These are phyloP conservation scores for Hormaphis cornu DNA, from an alignment of 1,140 invertebrate genomes.

Conservation along the genomic window DNA sequence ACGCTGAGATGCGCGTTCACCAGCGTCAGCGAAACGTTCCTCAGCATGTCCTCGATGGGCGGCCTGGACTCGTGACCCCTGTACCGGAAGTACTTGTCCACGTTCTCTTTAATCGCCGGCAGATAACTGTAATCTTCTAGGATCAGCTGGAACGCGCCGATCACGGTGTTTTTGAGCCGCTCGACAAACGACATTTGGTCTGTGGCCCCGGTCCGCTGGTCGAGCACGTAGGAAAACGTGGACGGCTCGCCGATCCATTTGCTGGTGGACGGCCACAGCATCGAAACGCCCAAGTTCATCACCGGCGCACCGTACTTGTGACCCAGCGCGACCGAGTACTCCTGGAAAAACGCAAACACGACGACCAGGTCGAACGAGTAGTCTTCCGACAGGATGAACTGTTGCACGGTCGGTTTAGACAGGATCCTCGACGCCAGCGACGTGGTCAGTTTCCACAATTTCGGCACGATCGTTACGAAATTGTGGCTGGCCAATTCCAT, in stretches of 20 bases:
- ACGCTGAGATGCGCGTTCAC: slow-evolving; percentile 49
- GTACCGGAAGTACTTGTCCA: slow-evolving; percentile 34
- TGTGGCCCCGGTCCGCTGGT: neutral
- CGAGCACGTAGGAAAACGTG: slow-evolving; percentile 33
- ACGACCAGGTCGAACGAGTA: neutral
- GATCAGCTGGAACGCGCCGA: slow-evolving; percentile 3
- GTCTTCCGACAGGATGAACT: neutral
- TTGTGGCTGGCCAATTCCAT: neutral
- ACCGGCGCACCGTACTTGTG: slow-evolving; percentile 35
- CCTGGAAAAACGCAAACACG: slow-evolving; percentile 25
- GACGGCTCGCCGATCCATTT: slow-evolving; percentile 21
- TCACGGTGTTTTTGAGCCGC: slow-evolving; percentile 38
- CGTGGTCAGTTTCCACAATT: neutral
- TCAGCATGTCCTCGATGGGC: slow-evolving; percentile 37
- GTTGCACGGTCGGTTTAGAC: neutral
- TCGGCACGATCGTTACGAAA: neutral
- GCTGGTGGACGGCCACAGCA: slow-evolving; percentile 41
- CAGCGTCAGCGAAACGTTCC: slow-evolving; percentile 44
- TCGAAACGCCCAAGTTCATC: slow-evolving; percentile 47
- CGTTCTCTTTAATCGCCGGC: slow-evolving; percentile 20
- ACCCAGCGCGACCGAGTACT: slow-evolving; percentile 25
- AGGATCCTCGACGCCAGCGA: neutral
- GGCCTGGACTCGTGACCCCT: slow-evolving; percentile 34
- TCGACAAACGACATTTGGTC: slow-evolving; percentile 48
- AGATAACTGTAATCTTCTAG: slow-evolving; percentile 32